These are phyloP conservation scores for Drosophila willistoni DNA, from an alignment of 1,140 invertebrate species.

Conservation along the genomic window DNA sequence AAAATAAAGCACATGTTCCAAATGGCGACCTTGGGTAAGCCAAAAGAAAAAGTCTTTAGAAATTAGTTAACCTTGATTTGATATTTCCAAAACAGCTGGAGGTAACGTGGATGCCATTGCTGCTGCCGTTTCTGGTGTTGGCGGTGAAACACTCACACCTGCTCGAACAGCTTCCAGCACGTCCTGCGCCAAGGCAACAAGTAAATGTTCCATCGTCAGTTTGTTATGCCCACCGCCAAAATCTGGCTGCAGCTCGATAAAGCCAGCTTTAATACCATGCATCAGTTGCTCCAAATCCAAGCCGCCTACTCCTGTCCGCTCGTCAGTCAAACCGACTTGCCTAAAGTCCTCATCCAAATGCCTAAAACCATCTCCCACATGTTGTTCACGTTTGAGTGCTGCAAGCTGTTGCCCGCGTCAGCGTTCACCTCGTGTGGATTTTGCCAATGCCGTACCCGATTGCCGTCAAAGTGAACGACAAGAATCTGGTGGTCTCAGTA, in stretches of 20 bases:
- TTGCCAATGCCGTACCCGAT: constrained; percentile 46
- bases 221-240: neutral
- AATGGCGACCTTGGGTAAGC: neutral
- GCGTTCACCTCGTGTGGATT: constrained; percentile 50
- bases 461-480: neutral
- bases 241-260: neutral
- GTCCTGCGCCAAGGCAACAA: neutral
- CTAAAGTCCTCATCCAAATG: neutral
- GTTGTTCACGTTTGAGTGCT: constrained; percentile 1
- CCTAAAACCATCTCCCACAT: neutral
- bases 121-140: neutral
- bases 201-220: neutral
- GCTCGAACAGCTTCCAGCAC: too few relatives aligned
- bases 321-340: constrained; percentile 19
- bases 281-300: constrained; percentile 4
- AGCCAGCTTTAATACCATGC: neutral
- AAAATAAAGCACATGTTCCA: constrained; percentile 30
- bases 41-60: neutral
- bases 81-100: neutral
- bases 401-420: constrained; percentile 20
- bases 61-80: neutral
- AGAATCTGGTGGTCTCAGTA: neutral
- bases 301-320: neutral
- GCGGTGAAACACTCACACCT: neutral
- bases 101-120: neutral